A percentile compares a stretch with the other conserved stretches of the same genome.
Evolutionary conservation across 1,140 invertebrate species (phyloP).

Genomic region (Sarcophaga bullata): DNA sequence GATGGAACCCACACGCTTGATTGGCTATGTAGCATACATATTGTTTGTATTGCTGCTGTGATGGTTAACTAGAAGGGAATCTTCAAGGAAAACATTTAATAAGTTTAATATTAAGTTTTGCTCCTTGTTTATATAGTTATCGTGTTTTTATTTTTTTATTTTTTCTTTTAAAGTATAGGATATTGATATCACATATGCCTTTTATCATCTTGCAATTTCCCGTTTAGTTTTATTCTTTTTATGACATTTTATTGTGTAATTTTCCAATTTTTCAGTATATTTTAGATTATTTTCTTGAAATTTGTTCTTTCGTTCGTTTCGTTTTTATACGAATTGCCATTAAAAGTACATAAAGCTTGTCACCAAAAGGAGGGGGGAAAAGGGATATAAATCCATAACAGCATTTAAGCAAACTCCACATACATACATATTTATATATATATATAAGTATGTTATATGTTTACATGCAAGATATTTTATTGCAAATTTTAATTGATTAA

Average conservation of each 20-base stretch:
- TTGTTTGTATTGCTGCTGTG: too few relatives aligned
- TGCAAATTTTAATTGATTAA: conserved; percentile 7
- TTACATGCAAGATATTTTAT: background rate
- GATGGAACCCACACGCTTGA: too few relatives aligned
- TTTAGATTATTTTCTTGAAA: conserved; percentile 9
- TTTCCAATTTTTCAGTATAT: conserved; percentile 34
- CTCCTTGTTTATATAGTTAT: background rate
- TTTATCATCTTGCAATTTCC: conserved; percentile 28
- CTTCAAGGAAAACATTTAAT: background rate
- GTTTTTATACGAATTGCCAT: conserved; percentile 28
- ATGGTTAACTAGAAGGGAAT: too few relatives aligned
- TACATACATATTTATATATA: too few relatives aligned
- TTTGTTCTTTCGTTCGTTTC: conserved; percentile 19
- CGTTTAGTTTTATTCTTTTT: conserved; percentile 26
- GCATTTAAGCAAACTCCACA: background rate
- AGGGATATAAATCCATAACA: conserved; percentile 25
- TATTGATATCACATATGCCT: conserved; percentile 30
- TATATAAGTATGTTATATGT: background rate
- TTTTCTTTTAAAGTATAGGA: background rate
- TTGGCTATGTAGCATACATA: too few relatives aligned
- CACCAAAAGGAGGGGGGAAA: background rate
- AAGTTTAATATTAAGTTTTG: background rate
- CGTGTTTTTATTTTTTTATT: background rate
- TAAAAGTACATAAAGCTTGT: conserved; percentile 13
- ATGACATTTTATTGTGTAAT: conserved; percentile 33